Conservation (phyloP, 2,113 vertebrate genomes). For the Drymodes brunneopygia region DNA sequence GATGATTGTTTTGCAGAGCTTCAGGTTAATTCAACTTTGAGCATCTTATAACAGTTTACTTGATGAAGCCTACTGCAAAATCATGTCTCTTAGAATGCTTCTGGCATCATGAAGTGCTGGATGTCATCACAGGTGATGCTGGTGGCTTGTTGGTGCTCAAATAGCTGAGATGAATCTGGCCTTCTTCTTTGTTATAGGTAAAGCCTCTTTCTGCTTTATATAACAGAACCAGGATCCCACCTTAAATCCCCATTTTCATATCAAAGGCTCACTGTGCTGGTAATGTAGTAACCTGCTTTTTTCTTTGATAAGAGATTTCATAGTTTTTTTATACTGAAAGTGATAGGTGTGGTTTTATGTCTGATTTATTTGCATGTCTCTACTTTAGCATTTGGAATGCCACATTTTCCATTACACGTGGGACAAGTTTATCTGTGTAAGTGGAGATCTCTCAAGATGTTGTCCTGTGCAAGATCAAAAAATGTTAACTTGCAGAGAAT, state of each 20-base stretch:
- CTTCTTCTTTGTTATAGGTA: not conserved
- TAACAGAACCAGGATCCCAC: not conserved
- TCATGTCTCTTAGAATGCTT: not conserved
- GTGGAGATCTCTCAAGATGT: not conserved
- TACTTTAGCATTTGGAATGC: not conserved
- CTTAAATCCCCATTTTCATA: not conserved
- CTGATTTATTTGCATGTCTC: not conserved
- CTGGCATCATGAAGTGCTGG: not conserved
- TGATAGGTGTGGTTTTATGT: not conserved
- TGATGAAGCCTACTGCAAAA: not conserved
- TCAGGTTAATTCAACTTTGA: not conserved
- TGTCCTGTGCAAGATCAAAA: not conserved
- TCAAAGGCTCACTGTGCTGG: not conserved
- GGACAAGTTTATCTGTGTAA: not conserved
- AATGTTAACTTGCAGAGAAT: not conserved
- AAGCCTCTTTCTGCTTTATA: not conserved
- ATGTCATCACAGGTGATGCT: not conserved
- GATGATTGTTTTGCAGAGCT: not conserved
- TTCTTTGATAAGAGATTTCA: not conserved
- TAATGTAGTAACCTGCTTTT: not conserved
- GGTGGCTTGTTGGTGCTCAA: not conserved
- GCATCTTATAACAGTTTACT: not conserved
- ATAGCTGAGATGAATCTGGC: not conserved
- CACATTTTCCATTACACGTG: not conserved
- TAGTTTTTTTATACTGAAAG: not conserved